Conservation (phyloP, 2,113 vertebrate species). For the Herpetotheres cachinnans region DNA sequence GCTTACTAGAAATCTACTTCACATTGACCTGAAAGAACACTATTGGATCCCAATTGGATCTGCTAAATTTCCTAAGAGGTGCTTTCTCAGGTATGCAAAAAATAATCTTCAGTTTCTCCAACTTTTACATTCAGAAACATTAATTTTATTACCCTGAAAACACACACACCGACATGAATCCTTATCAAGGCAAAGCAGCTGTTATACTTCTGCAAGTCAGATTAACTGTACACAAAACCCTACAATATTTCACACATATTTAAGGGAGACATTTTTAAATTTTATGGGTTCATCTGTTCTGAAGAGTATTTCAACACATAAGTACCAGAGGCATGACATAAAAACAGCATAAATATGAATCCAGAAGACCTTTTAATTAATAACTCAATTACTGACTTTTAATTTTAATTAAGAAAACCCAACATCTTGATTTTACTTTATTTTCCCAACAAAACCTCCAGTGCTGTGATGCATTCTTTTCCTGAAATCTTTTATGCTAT, state of each 20-base stretch:
- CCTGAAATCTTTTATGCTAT: neutral
- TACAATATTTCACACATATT: slow-evolving; percentile 12
- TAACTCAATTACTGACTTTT: neutral
- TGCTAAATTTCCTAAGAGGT: neutral
- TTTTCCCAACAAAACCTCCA: slow-evolving; percentile 10
- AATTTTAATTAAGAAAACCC: slow-evolving; percentile 9
- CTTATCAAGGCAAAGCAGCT: neutral
- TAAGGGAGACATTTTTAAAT: neutral
- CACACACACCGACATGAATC: neutral
- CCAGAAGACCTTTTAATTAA: neutral
- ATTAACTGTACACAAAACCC: neutral
- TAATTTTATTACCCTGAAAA: neutral
- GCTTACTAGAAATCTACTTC: neutral
- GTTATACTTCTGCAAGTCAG: slow-evolving; percentile 3
- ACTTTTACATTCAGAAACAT: neutral
- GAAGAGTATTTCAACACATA: neutral
- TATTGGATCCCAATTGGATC: neutral
- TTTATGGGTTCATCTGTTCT: slow-evolving; percentile 17
- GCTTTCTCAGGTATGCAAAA: neutral
- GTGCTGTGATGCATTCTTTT: neutral
- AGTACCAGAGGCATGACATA: neutral
- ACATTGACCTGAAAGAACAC: neutral
- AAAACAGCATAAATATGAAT: slow-evolving; percentile 17
- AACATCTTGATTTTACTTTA: neutral
- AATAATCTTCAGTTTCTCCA: neutral